Evolutionary conservation across 2,113 vertebrate genomes (phyloP), one percentile per base, ranked within the genome.

Genomic region (Eonycteris spelaea): DNA sequence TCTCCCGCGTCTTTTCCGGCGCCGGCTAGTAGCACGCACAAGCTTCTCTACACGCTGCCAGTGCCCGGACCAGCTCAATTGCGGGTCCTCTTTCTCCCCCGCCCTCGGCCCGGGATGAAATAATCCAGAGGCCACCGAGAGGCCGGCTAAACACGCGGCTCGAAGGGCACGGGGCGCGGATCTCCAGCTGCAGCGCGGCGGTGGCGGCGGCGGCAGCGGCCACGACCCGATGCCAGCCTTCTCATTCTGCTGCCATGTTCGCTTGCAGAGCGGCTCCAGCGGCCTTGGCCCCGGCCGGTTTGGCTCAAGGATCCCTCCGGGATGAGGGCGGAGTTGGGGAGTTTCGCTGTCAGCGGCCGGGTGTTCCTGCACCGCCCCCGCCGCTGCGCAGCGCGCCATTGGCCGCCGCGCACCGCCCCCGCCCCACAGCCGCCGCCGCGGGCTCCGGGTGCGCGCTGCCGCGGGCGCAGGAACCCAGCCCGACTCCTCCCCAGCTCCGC

Each of bases 141-240:
- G 95, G 98, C 95, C 71, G 30, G 68, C 89, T 87, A 68, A 53
- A 84, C 63, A 65, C 51, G 87, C 78, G 22, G 95, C 75, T 48
- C 83, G 55, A 63, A 87, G 91, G 4, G 90, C 57, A 85, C 88
- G 21, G 83, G 86, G 94, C 96, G 97, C 98, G 97, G 98, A 96
- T 98, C 89, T 97, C 94, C 95, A 98, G 98, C 98, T 97, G 98
- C 94, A 38, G 87, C 67, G 83, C 45, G 40, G 86, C 98, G 97
- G 98, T 98, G 97, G 98, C 97, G 97, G 98, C 40, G 40, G 40
- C 97, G 97, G 98, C 98, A 97, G 98, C 98, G 97, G 97, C 97
- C 97, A 84, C 90, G 45, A 88, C 96, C 96, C 82, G 83, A 96
- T 95, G 90, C 96, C 93, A 92, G 70, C 96, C 93, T 83, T 96